A percentile compares a stretch with the other conserved stretches of the same genome.
These are phyloP conservation scores for Tenrec ecaudatus DNA, from an alignment of 2,113 vertebrate species.

Conservation along the genomic window DNA sequence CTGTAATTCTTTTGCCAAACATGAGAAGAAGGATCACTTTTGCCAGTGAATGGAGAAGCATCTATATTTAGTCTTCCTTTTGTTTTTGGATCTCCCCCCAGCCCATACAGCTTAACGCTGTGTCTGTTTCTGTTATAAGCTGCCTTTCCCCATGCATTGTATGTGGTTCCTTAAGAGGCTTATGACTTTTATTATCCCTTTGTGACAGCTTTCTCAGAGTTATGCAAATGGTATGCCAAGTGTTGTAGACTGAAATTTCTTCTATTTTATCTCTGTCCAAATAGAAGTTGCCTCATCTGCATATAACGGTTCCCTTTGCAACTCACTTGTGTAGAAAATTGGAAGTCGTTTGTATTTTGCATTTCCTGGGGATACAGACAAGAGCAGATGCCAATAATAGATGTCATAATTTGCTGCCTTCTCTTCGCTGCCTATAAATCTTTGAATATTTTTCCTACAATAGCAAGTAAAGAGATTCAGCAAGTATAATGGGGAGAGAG, in stretches of 20 bases:
- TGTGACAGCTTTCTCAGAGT: slow-evolving; percentile 81
- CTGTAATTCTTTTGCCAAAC: slow-evolving; percentile 66
- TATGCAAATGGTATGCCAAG: slow-evolving; percentile 84
- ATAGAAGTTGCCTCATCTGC: slow-evolving; percentile 84
- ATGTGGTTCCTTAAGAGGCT: slow-evolving; percentile 72
- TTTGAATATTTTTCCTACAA: slow-evolving; percentile 84
- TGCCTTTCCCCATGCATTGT: slow-evolving; percentile 68
- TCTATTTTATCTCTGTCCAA: slow-evolving; percentile 84
- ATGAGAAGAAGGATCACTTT: slow-evolving; percentile 64
- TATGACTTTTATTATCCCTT: slow-evolving; percentile 83
- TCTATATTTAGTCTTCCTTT: slow-evolving; percentile 76
- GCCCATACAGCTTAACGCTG: slow-evolving; percentile 66
- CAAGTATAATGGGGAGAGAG: slow-evolving; percentile 73
- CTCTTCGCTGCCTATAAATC: slow-evolving; percentile 82
- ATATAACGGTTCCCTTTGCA: slow-evolving; percentile 83
- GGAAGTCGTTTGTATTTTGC: slow-evolving; percentile 83
- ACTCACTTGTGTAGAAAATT: slow-evolving; percentile 84
- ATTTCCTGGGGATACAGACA: slow-evolving; percentile 84
- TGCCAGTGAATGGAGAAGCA: slow-evolving; percentile 58
- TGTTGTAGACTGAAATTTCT: slow-evolving; percentile 83
- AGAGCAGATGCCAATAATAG: slow-evolving; percentile 85
- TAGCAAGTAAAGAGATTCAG: slow-evolving; percentile 81
- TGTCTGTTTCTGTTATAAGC: slow-evolving; percentile 72
- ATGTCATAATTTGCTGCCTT: slow-evolving; percentile 84
- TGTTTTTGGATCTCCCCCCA: slow-evolving; percentile 75